Evolutionary conservation across 2,113 vertebrate species (phyloP), one percentile per base, ranked within the genome.

Genomic region (Thunnus thynnus): DNA sequence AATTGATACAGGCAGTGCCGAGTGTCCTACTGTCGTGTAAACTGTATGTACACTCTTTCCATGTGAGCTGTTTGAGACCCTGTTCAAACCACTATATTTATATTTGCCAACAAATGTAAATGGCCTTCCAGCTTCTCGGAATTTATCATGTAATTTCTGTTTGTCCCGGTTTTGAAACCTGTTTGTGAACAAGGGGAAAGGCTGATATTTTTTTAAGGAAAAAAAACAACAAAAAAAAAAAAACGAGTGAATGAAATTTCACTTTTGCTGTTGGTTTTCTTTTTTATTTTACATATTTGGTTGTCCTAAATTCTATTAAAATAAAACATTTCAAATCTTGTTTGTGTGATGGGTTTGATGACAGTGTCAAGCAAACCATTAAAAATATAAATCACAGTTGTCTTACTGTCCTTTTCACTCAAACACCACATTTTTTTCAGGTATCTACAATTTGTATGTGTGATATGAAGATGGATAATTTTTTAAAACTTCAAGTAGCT

Each of bases 31-130:
- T 92, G 93, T 93, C 70, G 17, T 91, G 80, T 87, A 78, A 88
- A 92, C 89, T 87, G 87, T 91, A 91, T 80, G 90, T 91, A 91
- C 80, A 86, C 92, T 93, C 92, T 94, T 93, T 94, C 89, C 88
- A 87, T 92, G 89, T 88, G 72, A 92, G 61, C 88, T 91, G 72
- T 94, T 93, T 92, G 85, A 93, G 72, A 93, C 94, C 93, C 92
- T 90, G 89, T 94, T 92, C 94, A 94, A 92, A 95, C 95, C 95
- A 95, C 94, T 95, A 95, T 95, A 95, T 95, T 95, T 95, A 95
- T 95, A 95, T 94, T 93, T 94, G 94, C 93, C 95, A 94, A 92
- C 91, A 94, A 94, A 94, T 91, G 91, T 86, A 86, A 86, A 91
- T 90, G 93, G 92, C 95, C 93, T 95, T 94, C 91, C 93, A 90